Conservation (phyloP, 53 echinoderm and acorn worm genomes). For the Holothuria scabra region DNA sequence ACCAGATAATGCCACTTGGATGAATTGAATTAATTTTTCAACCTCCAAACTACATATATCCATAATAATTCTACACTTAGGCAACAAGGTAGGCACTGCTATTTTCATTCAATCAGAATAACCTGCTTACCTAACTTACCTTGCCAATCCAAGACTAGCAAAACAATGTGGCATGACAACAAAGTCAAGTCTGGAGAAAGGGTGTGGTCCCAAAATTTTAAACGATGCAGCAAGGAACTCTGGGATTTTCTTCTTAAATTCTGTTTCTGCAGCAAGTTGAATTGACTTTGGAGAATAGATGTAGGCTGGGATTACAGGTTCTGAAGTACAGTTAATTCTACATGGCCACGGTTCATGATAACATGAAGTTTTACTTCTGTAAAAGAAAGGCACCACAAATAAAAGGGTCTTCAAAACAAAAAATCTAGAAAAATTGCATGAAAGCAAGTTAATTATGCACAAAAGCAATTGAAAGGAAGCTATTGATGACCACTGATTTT, state of each 20-base stretch:
- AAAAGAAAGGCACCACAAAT: no score
- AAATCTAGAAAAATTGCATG: no score
- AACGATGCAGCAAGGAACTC: conserved; percentile 57
- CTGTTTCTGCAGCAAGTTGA: conserved; percentile 52
- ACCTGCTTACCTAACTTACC: conserved; percentile 23
- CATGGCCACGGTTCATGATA: conserved; percentile 74
- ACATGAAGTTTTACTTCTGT: conserved; percentile 25
- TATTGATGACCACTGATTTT: no score
- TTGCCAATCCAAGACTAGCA: conserved; percentile 75
- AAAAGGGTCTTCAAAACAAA: no score
- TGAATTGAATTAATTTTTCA: no score
- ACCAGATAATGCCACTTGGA: no score
- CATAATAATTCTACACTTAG: no score
- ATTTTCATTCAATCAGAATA: no score
- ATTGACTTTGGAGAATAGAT: conserved; percentile 63
- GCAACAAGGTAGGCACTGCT: no score
- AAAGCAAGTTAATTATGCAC: no score
- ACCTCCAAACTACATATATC: no score
- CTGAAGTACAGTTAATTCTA: conserved; percentile 35
- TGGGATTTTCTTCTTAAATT: conserved; percentile 65
- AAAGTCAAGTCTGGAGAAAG: conserved; percentile 65
- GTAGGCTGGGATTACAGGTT: conserved; percentile 54
- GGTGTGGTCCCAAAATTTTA: conserved; percentile 67
- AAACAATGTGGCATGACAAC: conserved; percentile 74
- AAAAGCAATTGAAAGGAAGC: no score